Evolutionary conservation across 2,888 invertebrate genomes (phyloP).

Genomic region (Alcis repandata): DNA sequence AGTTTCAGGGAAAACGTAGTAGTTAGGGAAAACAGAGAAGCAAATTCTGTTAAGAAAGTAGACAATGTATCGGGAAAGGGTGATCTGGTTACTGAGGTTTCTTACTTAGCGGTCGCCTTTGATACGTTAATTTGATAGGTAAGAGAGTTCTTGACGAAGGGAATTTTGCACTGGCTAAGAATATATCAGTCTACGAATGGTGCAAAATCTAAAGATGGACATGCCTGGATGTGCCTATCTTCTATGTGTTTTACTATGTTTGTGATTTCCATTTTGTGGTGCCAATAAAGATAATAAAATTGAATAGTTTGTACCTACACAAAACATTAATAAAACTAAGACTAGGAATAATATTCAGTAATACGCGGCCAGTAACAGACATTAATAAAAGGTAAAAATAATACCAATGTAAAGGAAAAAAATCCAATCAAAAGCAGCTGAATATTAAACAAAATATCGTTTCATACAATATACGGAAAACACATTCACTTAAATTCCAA

Average conservation of each 20-base stretch:
- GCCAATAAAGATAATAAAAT: too few species aligned
- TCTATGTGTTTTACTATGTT: too few species aligned
- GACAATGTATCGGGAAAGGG: constrained; percentile 59
- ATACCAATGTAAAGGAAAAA: not conserved
- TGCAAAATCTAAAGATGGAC: too few species aligned
- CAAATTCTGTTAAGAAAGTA: constrained; percentile 65
- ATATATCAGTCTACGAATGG: too few species aligned
- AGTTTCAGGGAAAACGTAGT: constrained; percentile 45
- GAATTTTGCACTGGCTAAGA: not conserved
- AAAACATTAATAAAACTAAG: too few species aligned
- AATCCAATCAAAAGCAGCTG: not conserved
- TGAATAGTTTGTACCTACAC: too few species aligned
- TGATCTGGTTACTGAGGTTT: constrained; percentile 65
- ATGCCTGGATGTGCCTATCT: too few species aligned
- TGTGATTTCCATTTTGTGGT: too few species aligned
- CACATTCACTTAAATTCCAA: constrained; percentile 41
- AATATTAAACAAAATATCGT: constrained; percentile 1
- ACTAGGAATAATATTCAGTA: too few species aligned
- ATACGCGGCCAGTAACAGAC: too few species aligned
- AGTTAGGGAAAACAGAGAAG: constrained; percentile 52
- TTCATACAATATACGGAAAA: constrained; percentile 3
- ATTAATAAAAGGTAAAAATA: not conserved
- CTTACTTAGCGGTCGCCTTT: constrained; percentile 60
- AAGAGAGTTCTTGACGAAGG: not conserved
- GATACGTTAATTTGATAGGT: not conserved